Base-by-base conservation (phyloP, 2,888 invertebrate species). In the Netelia fuscicornis region DNA sequence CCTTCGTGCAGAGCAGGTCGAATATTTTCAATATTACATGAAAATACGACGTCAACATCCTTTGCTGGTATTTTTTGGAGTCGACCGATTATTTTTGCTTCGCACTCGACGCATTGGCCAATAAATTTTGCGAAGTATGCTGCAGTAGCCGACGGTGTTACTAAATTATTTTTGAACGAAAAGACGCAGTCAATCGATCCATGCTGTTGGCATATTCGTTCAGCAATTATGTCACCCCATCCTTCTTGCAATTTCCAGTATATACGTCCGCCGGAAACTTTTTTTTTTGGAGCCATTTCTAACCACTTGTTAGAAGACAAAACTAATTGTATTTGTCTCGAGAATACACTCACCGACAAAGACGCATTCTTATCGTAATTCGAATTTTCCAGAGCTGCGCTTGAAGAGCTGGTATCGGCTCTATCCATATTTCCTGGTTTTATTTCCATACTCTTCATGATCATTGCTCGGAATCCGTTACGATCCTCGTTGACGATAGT, bases 131-230 rank as follows among this genome's bases (percentile, higher is more conserved):
- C 81, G 42, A 74, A 83, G 37, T 23, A 76, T 44, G 60, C 62
- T 64, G 87, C 86, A 20, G 82, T 72, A 44, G 81, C 87, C 56
- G 56, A 17, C 23, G 81, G 78, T 48, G 58, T 85, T 1, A 81
- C 74, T 23, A 75, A 68, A 58, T 87, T 72, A 13, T 86, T 85
- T 78, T 87, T 86, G 13, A 86, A 87, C 1, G 86, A 78, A 72
- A 86, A 86, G 2, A 79, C 62, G 5, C 85, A 86, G 10, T 84
- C 48, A 0, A 85, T n/a, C n/a, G 72, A 25, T 9, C 58, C 23
- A 65, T 86, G 70, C 23, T 83, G 86, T 42, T 87, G 83, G 3
- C 48, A 84, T 81, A 87, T 85, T 77, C 58, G 13, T 25, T 87
- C 86, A 0, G 82, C 80, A 1, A 87, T 81, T 13, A 84, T 17